A percentile compares a stretch with the other conserved stretches of the same genome.
phyloP scores from a whole-genome alignment of 2,113 vertebrate genomes.

The Rhea americana region DNA sequence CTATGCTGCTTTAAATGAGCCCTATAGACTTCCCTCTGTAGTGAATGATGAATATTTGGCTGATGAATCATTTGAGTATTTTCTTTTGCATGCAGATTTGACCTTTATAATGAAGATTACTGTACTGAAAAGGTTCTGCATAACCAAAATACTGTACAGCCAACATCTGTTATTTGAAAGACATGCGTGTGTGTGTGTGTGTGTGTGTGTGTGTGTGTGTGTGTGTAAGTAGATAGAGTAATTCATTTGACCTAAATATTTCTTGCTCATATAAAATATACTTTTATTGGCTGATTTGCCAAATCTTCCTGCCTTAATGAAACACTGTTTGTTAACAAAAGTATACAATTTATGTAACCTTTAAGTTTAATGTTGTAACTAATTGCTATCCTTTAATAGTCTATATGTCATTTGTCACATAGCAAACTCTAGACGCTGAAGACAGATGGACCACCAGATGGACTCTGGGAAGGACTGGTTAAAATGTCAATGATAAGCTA shows the following conservation, averaged over 20 bases:
- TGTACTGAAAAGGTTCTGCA: conserved; percentile 60
- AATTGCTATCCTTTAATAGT: conserved; percentile 58
- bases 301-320: conserved; percentile 17
- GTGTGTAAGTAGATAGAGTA: background rate
- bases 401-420: conserved; percentile 59
- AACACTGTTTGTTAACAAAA: conserved; percentile 38
- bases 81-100: conserved; percentile 59
- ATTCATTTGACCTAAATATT: conserved; percentile 65
- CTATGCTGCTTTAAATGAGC: background rate
- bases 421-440: conserved; percentile 60
- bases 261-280: conserved; percentile 33
- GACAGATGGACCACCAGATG: conserved; percentile 81
- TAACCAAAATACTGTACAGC: conserved; percentile 52
- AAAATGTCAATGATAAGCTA: conserved; percentile 73
- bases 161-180: conserved; percentile 74
- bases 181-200: background rate
- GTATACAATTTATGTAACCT: conserved; percentile 47
- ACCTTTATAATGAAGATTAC: conserved; percentile 69
- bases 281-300: conserved; percentile 12
- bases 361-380: conserved; percentile 37
- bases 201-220: no score
- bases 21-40: conserved; percentile 2
- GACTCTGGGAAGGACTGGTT: conserved; percentile 66
- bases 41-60: conserved; percentile 63
- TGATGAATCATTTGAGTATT: conserved; percentile 59